phyloP scores from a whole-genome alignment of 2,797 vertebrate genomes.

The Coendou prehensilis region DNA sequence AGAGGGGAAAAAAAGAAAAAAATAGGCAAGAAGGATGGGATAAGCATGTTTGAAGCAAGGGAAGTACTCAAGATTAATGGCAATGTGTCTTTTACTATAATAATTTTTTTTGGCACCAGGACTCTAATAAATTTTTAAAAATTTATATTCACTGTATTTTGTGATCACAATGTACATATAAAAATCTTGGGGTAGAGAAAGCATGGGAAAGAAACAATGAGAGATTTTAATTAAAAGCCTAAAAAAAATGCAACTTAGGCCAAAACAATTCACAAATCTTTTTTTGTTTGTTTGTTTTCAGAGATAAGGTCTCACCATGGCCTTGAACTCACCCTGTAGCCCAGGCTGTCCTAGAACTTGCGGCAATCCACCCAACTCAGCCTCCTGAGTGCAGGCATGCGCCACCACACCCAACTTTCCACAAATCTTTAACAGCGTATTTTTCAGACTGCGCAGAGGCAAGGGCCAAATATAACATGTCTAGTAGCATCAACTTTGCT shows the following conservation, averaged over 20 bases:
- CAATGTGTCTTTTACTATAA: not conserved
- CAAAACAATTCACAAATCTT: not conserved
- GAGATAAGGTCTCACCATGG: not conserved
- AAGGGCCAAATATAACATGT: constrained; percentile 36
- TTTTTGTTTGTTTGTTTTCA: not conserved
- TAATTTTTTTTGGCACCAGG: too few relatives aligned
- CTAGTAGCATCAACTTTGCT: constrained; percentile 26
- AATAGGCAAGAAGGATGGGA: not conserved
- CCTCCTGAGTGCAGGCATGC: not conserved
- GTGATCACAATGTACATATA: not conserved
- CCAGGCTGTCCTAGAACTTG: not conserved
- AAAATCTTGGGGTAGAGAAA: not conserved
- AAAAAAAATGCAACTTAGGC: constrained; percentile 50
- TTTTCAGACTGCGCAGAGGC: not conserved
- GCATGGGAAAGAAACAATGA: not conserved
- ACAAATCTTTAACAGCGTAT: not conserved
- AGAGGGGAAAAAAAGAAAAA: too few relatives aligned
- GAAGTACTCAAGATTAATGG: not conserved
- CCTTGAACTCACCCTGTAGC: not conserved
- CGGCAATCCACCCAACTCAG: not conserved
- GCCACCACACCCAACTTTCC: not conserved
- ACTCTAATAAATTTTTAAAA: not conserved
- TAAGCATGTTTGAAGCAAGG: not conserved
- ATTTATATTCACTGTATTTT: not conserved
- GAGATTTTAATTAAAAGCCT: constrained; percentile 36